Evolutionary conservation across 2,888 invertebrate genomes (phyloP), one percentile per base, ranked within the genome.

Genomic region (Caenorhabditis afra): DNA sequence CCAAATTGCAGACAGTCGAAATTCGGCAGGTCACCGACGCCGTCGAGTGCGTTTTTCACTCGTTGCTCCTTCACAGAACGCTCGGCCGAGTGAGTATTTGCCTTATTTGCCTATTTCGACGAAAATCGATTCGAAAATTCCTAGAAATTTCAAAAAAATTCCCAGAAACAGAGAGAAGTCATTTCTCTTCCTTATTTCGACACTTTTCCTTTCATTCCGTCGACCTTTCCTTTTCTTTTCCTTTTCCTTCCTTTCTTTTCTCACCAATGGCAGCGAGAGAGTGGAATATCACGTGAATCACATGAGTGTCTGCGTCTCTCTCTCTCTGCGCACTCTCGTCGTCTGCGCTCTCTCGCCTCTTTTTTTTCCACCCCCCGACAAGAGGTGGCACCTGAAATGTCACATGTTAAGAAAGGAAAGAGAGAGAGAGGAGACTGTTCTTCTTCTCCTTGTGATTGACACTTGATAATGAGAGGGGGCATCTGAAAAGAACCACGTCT

Each of bases 41-140:
- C 11, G 87, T 90, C 47, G 84, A 87, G 47, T 91, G 91, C 83
- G 85, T 92, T 50, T 91, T 92, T 79, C 92, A 92, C 87, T 91
- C 91, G n/a, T 84, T 92, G 37, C 85, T 92, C 37, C 87, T 92
- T 41, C 92, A 92, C 79, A 87, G 92, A 76, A 91, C 91, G 23
- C 82, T 91, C 29, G 92, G 91, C 73, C 92, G 92, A 87, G 92
- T 92, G 57, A 57, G 71, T 57, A 11, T 20, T 58, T 29, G 0
- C 37, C n/a, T n/a, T n/a, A n/a, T n/a, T n/a, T n/a, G n/a, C n/a
- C n/a, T n/a, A n/a, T n/a, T n/a, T n/a, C n/a, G n/a, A n/a, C n/a
- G n/a, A n/a, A n/a, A n/a, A n/a, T n/a, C n/a, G n/a, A n/a, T n/a
- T n/a, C 37, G 7, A 37, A 11, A 37, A 11, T 37, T 5, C 37